Evolutionary conservation across 2,797 vertebrate genomes (phyloP), one percentile per base, ranked within the genome.

Genomic region (Gadopsis bispinosus): DNA sequence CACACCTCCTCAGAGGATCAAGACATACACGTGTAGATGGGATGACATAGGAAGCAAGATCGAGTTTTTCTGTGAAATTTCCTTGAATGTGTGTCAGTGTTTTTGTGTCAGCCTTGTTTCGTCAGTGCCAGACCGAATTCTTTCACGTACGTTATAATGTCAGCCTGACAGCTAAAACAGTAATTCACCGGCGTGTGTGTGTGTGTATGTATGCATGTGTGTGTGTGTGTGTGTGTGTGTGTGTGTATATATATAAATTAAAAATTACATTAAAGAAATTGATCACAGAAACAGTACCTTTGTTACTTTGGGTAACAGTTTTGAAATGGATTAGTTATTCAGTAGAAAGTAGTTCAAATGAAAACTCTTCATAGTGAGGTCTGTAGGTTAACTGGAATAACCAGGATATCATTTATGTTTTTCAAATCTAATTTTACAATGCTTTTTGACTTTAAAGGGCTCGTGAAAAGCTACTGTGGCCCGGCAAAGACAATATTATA

Each of bases 1-100:
- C 81, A 84, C 76, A 73, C 19, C 71, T 74, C 84, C 77, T 75
- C 56, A 7, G 80, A 83, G 74, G 75, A 73, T 83, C 60, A 75
- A 48, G 64, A 41, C 41, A 75, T 54, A 79, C 75, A 89, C 77
- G 74, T 81, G 74, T 51, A 59, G 72, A 74, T 48, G 62, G 83
- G 76, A 77, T 78, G 54, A 70, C 63, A 83, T 61, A 4, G 20
- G 39, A 86, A 50, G 22, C n/a, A 77, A 13, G 39, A 61, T 20
- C 26, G 9, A 41, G 33, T 41, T 66, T 72, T 74, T 39, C 16
- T 35, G 22, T 35, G 29, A 79, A 67, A 77, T 74, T 43, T 69
- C 3, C 20, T n/a, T 4, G 10, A 8, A 61, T 1, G 10, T 61
- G 47, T 48, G 72, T 65, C 61, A 55, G 4, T 12, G 4, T 22